Percentiles rank a stretch among this genome's conserved stretches.
These are phyloP conservation scores for Penaeus chinensis DNA, from an alignment of 1,140 invertebrate genomes.

Conservation along the genomic window DNA sequence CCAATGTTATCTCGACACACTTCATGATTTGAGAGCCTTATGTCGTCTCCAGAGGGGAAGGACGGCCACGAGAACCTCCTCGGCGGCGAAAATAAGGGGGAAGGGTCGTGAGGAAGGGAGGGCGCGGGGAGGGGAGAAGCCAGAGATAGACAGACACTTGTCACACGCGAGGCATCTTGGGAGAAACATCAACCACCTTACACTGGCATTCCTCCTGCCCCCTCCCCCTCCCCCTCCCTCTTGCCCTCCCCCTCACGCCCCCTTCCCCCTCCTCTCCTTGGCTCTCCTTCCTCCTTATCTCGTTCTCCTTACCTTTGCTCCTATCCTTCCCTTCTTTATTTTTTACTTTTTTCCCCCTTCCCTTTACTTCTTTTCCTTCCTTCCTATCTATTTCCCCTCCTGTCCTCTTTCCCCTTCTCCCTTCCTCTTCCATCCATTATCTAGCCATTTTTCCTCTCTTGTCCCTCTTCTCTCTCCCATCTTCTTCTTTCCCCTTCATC, in stretches of 20 bases:
- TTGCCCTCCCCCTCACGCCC: not conserved
- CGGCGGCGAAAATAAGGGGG: not conserved
- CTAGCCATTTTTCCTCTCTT: not conserved
- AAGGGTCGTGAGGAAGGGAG: no score
- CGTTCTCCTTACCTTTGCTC: not conserved
- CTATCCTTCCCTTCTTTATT: not conserved
- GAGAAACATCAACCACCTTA: no score
- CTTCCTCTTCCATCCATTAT: not conserved
- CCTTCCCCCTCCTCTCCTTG: not conserved
- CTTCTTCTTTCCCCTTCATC: not conserved
- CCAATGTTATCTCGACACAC: slow-evolving; percentile 36
- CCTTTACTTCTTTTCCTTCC: not conserved
- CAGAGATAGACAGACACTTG: no score
- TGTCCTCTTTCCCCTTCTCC: not conserved
- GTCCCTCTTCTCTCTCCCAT: not conserved
- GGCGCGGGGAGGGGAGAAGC: no score
- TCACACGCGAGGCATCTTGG: no score
- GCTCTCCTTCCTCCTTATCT: not conserved
- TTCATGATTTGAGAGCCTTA: slow-evolving; percentile 8
- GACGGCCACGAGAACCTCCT: not conserved
- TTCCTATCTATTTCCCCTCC: not conserved
- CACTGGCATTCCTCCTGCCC: no score
- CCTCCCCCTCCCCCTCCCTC: no score
- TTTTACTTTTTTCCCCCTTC: not conserved
- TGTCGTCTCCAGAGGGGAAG: not conserved